These are phyloP conservation scores for Calephelis nemesis DNA, from an alignment of 1,140 invertebrate species.

Conservation along the genomic window DNA sequence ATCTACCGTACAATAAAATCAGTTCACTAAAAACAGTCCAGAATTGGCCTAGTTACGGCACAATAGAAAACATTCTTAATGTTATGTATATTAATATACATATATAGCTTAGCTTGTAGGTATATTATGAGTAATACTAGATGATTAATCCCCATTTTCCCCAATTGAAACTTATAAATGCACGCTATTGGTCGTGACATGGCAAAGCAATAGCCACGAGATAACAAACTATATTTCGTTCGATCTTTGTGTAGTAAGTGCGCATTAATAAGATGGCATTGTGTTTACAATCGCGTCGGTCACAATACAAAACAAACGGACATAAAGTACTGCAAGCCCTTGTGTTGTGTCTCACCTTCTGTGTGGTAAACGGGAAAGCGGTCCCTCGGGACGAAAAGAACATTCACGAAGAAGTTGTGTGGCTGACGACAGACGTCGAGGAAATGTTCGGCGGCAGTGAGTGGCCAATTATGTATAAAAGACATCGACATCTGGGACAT, in stretches of 20 bases:
- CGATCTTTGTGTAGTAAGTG: conserved; percentile 2
- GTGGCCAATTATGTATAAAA: not conserved
- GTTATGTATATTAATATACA: too few species aligned
- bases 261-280: conserved; percentile 6
- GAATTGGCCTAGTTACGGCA: too few species aligned
- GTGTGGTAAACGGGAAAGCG: not conserved
- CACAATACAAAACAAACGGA: not conserved
- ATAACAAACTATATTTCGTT: conserved; percentile 9
- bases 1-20: too few species aligned
- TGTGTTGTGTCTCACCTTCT: conserved; percentile 1
- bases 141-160: not conserved
- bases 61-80: too few species aligned
- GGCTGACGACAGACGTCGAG: not conserved
- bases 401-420: not conserved
- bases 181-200: not conserved
- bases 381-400: not conserved
- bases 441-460: conserved; percentile 1
- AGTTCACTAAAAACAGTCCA: too few species aligned
- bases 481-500: not conserved
- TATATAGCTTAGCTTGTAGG: too few species aligned
- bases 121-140: too few species aligned
- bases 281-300: not conserved
- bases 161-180: conserved; percentile 2
- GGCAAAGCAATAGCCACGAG: conserved; percentile 4
- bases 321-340: conserved; percentile 1